A percentile compares a stretch with the other conserved stretches of the same genome.
These are phyloP conservation scores for Drosophila pectinifera DNA, from an alignment of 1,140 invertebrate species.

Conservation along the genomic window DNA sequence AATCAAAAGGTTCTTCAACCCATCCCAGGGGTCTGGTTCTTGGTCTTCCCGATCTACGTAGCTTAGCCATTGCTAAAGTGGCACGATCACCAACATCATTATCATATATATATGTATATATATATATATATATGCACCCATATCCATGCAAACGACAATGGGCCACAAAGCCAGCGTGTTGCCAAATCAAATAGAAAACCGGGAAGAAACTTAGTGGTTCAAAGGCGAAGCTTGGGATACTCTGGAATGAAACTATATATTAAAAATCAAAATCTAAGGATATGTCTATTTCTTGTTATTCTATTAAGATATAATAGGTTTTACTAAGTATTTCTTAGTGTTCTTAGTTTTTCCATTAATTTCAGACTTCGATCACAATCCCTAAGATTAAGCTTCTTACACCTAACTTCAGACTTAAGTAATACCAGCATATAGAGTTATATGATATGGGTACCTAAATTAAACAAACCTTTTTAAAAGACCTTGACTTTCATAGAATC, in stretches of 20 bases:
- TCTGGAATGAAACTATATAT: background rate
- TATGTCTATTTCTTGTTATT: too few species aligned
- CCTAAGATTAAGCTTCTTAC: too few species aligned
- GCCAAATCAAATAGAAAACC: conserved; percentile 79
- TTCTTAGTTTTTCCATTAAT: background rate
- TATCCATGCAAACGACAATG: conserved; percentile 48
- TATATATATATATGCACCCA: conserved; percentile 12
- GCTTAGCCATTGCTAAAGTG: conserved; percentile 80
- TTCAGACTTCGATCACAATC: background rate
- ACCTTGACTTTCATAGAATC: too few species aligned
- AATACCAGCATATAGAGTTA: too few species aligned
- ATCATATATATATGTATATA: conserved; percentile 61
- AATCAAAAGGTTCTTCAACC: conserved; percentile 83
- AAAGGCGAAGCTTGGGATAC: background rate
- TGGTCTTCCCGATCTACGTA: conserved; percentile 49
- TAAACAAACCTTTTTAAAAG: too few species aligned
- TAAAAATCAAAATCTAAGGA: too few species aligned
- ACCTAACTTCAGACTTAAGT: too few species aligned
- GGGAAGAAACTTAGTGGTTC: conserved; percentile 27
- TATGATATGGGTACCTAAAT: too few species aligned
- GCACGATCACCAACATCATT: conserved; percentile 82
- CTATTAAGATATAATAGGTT: too few species aligned
- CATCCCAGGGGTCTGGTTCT: conserved; percentile 37
- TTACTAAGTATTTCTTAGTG: too few species aligned
- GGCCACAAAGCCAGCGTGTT: conserved; percentile 55